Evolutionary conservation across 2,113 vertebrate genomes (phyloP).

Genomic region (Nettapus auritus): DNA sequence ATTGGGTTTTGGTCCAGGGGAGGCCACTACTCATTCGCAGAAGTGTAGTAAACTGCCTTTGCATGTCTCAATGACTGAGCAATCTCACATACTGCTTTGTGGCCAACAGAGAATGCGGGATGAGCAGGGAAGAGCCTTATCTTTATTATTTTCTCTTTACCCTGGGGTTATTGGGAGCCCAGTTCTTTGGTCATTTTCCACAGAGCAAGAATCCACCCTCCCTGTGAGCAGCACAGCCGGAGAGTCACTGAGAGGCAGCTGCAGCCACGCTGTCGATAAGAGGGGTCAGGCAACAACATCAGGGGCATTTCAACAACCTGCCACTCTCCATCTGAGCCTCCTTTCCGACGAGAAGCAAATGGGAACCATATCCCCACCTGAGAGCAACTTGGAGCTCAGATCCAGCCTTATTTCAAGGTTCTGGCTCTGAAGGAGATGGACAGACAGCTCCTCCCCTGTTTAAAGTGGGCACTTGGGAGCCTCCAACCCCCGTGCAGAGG

Average conservation of each 20-base stretch:
- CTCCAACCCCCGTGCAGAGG: not conserved
- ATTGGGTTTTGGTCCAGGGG: not conserved
- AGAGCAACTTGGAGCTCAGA: not conserved
- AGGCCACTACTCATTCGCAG: constrained; percentile 49
- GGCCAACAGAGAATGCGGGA: not conserved
- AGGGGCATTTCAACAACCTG: not conserved
- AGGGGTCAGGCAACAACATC: not conserved
- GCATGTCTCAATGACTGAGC: constrained; percentile 9
- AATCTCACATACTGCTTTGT: not conserved
- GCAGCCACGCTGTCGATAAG: fast-evolving
- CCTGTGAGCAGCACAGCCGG: not conserved
- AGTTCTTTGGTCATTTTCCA: not conserved
- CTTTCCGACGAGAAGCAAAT: not conserved
- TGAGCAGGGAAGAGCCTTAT: not conserved
- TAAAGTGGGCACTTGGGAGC: not conserved
- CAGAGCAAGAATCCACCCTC: not conserved
- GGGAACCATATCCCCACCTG: not conserved
- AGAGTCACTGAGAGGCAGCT: fast-evolving
- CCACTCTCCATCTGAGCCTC: not conserved
- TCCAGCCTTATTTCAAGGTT: not conserved
- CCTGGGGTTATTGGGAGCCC: not conserved
- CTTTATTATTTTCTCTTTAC: not conserved
- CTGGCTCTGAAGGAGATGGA: not conserved
- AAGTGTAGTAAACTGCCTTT: not conserved
- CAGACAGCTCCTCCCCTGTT: not conserved